These are phyloP conservation scores for Catharus fuscescens DNA, from an alignment of 2,113 vertebrate genomes.

Conservation along the genomic window DNA sequence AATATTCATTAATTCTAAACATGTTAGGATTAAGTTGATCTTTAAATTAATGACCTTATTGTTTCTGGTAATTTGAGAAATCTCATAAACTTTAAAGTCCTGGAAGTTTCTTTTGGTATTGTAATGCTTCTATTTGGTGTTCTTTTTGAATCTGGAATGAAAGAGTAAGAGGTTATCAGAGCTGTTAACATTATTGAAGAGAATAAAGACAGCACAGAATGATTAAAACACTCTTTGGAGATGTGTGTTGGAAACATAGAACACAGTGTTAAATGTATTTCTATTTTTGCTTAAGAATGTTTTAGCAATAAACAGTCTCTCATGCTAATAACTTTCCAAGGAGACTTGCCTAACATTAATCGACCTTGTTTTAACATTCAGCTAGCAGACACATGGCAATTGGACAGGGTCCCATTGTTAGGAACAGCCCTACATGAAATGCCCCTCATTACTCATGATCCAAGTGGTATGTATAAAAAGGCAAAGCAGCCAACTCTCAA, in stretches of 20 bases:
- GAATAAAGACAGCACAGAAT: constrained; percentile 14
- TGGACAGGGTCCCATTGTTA: constrained; percentile 49
- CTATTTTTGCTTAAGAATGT: constrained; percentile 70
- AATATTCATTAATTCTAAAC: background rate
- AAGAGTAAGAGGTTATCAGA: background rate
- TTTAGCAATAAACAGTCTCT: constrained; percentile 61
- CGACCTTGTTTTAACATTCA: constrained; percentile 68
- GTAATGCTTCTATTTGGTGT: background rate
- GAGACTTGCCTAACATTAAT: constrained; percentile 60
- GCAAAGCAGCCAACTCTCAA: constrained; percentile 39
- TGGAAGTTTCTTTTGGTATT: background rate
- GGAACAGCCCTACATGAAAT: constrained; percentile 58
- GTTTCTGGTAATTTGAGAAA: background rate
- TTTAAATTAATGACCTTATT: background rate
- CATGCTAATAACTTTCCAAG: constrained; percentile 66
- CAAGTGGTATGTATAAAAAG: constrained; percentile 25
- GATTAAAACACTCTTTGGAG: constrained; percentile 1
- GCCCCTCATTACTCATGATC: constrained; percentile 63
- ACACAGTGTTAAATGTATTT: constrained; percentile 43
- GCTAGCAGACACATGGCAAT: constrained; percentile 59
- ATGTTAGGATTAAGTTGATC: background rate
- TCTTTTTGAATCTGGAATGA: background rate
- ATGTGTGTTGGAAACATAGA: background rate
- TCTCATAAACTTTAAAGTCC: background rate
- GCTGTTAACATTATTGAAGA: background rate